Evolutionary conservation across 1,140 invertebrate species (phyloP), one percentile per base, ranked within the genome.

Genomic region (Stratiolaelaps scimitus): DNA sequence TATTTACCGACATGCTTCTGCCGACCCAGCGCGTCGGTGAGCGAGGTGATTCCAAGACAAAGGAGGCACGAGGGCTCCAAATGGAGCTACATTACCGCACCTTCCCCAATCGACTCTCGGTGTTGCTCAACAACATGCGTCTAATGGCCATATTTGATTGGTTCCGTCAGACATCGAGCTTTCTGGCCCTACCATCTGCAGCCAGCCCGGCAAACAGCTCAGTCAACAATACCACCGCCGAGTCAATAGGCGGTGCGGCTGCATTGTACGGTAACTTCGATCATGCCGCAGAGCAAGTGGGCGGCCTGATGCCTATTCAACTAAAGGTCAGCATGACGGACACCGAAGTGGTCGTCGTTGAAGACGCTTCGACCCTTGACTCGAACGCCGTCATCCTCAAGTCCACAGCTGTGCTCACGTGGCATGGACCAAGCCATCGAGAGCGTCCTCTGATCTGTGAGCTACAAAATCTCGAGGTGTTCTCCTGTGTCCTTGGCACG

Each of bases 331-430:
- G 96, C 77, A 84, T 97, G 2, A 92, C 89, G 0, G 89, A 97
- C 74, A 96, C 91, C 1, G 91, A 97, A 78, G 77, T 97, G 28
- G 90, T 97, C 26, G 78, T 97, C 5, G 86, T 97, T 0, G 93
- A 97, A 76, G 85, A 96, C 73, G 84, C 86, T 2, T 85, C 87
- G 2, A 78, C 85, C 0, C 82, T 82, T 77, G 91, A 96, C 74
- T 87, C 91, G 0, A 92, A 92, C 76, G 89, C 92, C 29, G 89
- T 96, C 2, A 97, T 97, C 73, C 78, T 97, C 0, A 92, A 90
- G 82, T 87, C 86, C 67, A 93, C 90, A 13, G 89, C 89, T 0
- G 85, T 92, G 1, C 76, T 94, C 17, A 84, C 84, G 0, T 94
- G 89, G 72, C 81, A 60, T 34, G 53, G 83, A 56, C 85, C 87